Evolutionary conservation across 2,888 invertebrate species (phyloP).

Genomic region (Troides oblongomaculatus): DNA sequence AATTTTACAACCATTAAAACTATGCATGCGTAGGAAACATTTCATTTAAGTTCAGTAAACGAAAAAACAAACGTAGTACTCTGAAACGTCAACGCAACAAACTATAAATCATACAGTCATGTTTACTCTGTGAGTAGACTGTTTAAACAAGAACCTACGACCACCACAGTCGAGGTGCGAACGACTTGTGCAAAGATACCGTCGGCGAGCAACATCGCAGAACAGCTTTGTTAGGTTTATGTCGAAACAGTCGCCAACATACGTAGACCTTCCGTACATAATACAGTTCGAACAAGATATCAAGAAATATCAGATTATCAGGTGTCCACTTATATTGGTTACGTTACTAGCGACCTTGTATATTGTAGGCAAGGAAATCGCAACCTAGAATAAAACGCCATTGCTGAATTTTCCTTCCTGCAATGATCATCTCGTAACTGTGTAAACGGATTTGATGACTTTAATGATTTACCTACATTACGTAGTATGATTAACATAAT

Average conservation of each 20-base stretch:
- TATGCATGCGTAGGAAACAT: too few relatives aligned
- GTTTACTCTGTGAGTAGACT: constrained; percentile 37
- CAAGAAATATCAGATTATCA: constrained; percentile 10
- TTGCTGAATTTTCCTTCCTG: constrained; percentile 55
- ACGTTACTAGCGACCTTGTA: constrained; percentile 45
- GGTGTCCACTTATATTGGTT: constrained; percentile 40
- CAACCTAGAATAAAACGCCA: constrained; percentile 52
- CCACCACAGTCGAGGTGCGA: constrained; percentile 48
- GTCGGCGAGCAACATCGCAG: constrained; percentile 48
- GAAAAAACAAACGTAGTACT: constrained; percentile 3
- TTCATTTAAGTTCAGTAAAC: too few relatives aligned
- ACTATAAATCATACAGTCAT: constrained; percentile 18
- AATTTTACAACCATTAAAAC: too few relatives aligned
- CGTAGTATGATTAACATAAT: too few relatives aligned
- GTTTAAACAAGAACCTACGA: constrained; percentile 37
- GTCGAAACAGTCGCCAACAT: constrained; percentile 42
- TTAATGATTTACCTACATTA: too few relatives aligned
- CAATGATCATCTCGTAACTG: constrained; percentile 26
- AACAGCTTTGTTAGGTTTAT: constrained; percentile 57
- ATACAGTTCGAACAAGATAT: constrained; percentile 18
- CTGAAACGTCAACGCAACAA: constrained; percentile 33
- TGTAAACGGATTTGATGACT: background rate
- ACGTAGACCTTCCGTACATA: constrained; percentile 39
- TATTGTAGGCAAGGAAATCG: constrained; percentile 48
- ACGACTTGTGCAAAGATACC: constrained; percentile 62